Evolutionary conservation across 2,797 vertebrate genomes (phyloP).

Genomic region (Amniataba percoides): DNA sequence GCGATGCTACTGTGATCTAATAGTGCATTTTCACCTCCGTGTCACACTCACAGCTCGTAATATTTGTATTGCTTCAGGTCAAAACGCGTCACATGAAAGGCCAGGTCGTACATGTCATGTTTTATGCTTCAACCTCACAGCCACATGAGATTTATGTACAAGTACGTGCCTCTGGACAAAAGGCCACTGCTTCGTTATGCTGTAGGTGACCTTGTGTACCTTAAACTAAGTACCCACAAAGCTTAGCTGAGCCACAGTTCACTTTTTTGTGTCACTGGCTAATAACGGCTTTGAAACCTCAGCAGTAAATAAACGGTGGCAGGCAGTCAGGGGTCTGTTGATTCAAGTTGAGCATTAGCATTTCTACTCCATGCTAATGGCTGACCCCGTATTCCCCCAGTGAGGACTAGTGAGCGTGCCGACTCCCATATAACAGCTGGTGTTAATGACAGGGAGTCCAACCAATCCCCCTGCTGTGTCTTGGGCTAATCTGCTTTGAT

Average conservation of each 20-base stretch:
- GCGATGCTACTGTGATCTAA: constrained; percentile 42
- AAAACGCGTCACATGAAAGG: constrained; percentile 25
- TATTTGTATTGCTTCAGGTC: constrained; percentile 29
- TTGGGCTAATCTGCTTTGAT: constrained; percentile 88
- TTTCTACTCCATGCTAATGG: constrained; percentile 84
- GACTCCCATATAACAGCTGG: constrained; percentile 80
- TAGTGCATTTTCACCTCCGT: constrained; percentile 36
- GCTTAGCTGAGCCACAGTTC: constrained; percentile 40
- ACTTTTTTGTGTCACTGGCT: constrained; percentile 62
- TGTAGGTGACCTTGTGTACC: constrained; percentile 22
- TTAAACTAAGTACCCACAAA: constrained; percentile 39
- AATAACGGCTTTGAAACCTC: constrained; percentile 68
- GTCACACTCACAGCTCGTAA: constrained; percentile 24
- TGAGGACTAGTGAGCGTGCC: constrained; percentile 74
- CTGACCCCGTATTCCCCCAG: constrained; percentile 80
- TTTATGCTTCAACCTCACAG: constrained; percentile 6
- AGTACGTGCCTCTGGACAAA: constrained; percentile 3
- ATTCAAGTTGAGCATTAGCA: constrained; percentile 84
- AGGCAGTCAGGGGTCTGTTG: constrained; percentile 76
- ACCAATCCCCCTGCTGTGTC: constrained; percentile 77
- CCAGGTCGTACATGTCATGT: constrained; percentile 5
- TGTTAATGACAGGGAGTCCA: constrained; percentile 83
- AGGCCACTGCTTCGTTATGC: constrained; percentile 24
- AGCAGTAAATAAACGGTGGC: constrained; percentile 71
- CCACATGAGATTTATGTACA: no score